phyloP scores from a whole-genome alignment of 1,140 invertebrate species.

The Sarcophaga bullata region DNA sequence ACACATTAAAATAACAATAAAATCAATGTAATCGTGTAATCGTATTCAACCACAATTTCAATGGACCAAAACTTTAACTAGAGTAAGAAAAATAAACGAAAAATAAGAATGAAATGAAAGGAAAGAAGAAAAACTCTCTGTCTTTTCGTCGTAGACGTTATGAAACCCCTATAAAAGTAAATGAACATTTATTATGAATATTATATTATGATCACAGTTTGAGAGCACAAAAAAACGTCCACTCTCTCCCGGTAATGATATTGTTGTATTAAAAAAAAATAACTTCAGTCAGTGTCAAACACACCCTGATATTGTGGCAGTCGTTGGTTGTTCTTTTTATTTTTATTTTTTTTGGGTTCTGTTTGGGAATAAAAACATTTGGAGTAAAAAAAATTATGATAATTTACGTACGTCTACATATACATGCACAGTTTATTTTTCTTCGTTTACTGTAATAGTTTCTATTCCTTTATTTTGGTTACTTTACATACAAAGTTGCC shows the following conservation, averaged over 20 bases:
- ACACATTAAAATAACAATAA: slow-evolving; percentile 2
- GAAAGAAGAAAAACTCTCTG: too few species aligned
- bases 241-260: not conserved
- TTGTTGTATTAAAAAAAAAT: not conserved
- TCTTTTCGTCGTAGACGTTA: not conserved
- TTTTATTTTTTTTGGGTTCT: not conserved
- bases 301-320: not conserved
- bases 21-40: slow-evolving; percentile 15
- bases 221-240: not conserved
- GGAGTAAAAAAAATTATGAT: not conserved
- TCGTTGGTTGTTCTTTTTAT: too few species aligned
- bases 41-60: not conserved
- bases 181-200: slow-evolving; percentile 7
- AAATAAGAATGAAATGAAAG: too few species aligned
- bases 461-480: too few species aligned
- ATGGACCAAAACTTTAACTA: not conserved
- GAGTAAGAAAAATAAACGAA: too few species aligned
- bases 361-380: not conserved
- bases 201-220: not conserved
- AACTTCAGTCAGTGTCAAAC: not conserved
- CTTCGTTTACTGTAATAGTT: too few species aligned
- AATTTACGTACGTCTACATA: too few species aligned
- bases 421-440: too few species aligned
- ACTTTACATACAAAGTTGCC: too few species aligned
- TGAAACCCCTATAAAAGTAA: slow-evolving; percentile 11